These are phyloP conservation scores for Parauchenoglanis ngamensis DNA, from an alignment of 2,797 vertebrate species.

Conservation along the genomic window DNA sequence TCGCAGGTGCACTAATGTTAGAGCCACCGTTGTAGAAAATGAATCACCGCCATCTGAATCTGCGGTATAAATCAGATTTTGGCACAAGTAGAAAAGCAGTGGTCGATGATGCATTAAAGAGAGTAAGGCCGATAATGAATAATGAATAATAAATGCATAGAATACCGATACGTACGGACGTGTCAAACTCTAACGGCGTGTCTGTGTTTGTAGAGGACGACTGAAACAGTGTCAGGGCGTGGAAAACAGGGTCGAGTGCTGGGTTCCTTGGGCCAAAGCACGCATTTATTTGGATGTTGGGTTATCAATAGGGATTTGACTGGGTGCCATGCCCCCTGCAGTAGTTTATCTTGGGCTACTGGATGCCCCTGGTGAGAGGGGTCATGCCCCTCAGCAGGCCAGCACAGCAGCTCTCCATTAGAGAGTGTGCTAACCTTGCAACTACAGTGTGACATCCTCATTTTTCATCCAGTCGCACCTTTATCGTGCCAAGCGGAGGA, in stretches of 20 bases:
- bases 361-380: slow-evolving; percentile 74
- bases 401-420: slow-evolving; percentile 82
- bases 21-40: background rate
- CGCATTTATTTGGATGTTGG: slow-evolving; percentile 28
- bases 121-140: background rate
- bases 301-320: slow-evolving; percentile 69
- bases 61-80: background rate
- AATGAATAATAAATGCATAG: background rate
- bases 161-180: background rate
- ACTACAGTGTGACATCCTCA: slow-evolving; percentile 84
- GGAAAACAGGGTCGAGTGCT: background rate
- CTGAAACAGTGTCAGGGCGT: background rate
- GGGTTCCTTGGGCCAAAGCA: slow-evolving; percentile 13
- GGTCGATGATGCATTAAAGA: background rate
- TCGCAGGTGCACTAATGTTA: background rate
- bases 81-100: background rate
- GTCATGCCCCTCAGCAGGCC: slow-evolving; percentile 74
- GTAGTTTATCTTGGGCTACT: slow-evolving; percentile 87
- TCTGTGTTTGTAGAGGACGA: background rate
- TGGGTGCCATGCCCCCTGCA: slow-evolving; percentile 79
- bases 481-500: slow-evolving; percentile 60
- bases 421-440: slow-evolving; percentile 91
- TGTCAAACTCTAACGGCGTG: background rate
- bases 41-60: background rate
- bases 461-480: slow-evolving; percentile 80